A percentile compares a stretch with the other conserved stretches of the same genome.
phyloP scores from a whole-genome alignment of 2,113 vertebrate species.

The Engystomops pustulosus region DNA sequence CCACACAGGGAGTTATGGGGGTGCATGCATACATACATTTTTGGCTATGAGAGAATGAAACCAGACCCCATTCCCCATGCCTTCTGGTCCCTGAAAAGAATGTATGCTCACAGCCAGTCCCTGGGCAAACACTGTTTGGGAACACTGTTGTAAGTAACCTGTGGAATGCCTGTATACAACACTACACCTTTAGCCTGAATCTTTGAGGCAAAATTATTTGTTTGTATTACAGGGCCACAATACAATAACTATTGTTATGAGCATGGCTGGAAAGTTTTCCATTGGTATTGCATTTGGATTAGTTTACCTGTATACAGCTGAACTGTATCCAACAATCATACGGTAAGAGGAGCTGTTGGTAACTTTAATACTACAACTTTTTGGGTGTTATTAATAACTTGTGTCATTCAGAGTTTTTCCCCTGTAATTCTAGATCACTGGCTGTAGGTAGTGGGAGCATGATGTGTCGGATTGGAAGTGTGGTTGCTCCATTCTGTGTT shows the following conservation, averaged over 20 bases:
- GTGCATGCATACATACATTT: too few relatives aligned
- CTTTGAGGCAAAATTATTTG: constrained; percentile 29
- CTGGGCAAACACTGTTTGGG: too few relatives aligned
- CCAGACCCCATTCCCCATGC: too few relatives aligned
- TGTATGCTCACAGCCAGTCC: too few relatives aligned
- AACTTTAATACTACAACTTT: too few relatives aligned
- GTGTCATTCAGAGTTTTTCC: too few relatives aligned
- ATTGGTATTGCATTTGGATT: constrained; percentile 89
- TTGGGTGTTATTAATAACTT: too few relatives aligned
- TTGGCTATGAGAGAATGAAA: too few relatives aligned
- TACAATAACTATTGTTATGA: constrained; percentile 71
- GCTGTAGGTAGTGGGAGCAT: constrained; percentile 91
- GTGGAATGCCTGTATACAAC: too few relatives aligned
- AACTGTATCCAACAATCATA: constrained; percentile 90
- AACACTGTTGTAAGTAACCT: too few relatives aligned
- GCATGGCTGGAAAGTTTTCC: constrained; percentile 88
- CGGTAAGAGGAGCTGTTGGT: constrained; percentile 73
- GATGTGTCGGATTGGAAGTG: constrained; percentile 88
- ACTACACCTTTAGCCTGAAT: not conserved
- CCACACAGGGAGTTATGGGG: too few relatives aligned
- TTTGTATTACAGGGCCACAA: constrained; percentile 65
- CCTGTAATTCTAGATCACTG: constrained; percentile 75
- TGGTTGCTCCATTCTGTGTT: constrained; percentile 85
- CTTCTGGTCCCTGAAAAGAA: too few relatives aligned
- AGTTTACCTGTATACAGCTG: constrained; percentile 91